These are phyloP conservation scores for Desmophyllum pertusum DNA, from an alignment of 92 coral and sea anemone species.

Conservation along the genomic window DNA sequence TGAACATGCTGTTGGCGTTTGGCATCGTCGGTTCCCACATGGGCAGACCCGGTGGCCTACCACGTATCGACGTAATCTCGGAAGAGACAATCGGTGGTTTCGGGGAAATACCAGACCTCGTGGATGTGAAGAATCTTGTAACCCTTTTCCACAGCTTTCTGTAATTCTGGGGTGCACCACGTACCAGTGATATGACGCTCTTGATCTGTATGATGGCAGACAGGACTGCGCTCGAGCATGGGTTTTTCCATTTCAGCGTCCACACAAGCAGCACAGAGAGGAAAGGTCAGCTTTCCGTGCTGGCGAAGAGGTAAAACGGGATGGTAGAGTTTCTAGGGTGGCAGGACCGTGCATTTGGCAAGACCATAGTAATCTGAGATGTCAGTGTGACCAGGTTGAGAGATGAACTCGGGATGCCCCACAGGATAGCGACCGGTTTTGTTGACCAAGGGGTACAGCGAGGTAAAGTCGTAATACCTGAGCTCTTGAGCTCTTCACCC, in stretches of 20 bases:
- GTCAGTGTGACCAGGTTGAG: neutral
- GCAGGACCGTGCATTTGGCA: neutral
- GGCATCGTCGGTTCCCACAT: too few species aligned
- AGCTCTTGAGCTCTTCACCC: neutral
- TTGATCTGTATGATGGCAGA: neutral
- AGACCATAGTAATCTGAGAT: neutral
- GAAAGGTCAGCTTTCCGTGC: conserved; percentile 4
- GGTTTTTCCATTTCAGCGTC: neutral
- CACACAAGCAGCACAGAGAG: conserved; percentile 24
- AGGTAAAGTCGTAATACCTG: neutral
- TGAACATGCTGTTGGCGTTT: too few species aligned
- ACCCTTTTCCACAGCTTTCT: neutral
- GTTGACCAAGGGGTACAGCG: neutral
- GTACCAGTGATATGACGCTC: conserved; percentile 13
- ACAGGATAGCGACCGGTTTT: neutral
- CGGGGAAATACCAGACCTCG: conserved; percentile 18
- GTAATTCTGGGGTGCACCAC: conserved; percentile 12
- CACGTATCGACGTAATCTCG: neutral
- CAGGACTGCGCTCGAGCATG: neutral
- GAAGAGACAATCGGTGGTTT: neutral
- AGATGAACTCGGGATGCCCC: neutral
- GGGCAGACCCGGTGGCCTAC: too few species aligned
- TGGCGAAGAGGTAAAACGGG: conserved; percentile 17
- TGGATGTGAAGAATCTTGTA: neutral
- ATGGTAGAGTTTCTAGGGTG: neutral